A percentile compares a stretch with the other conserved stretches of the same genome.
Conservation (phyloP, 2,888 invertebrate species). For the Amblyteles armatorius region DNA sequence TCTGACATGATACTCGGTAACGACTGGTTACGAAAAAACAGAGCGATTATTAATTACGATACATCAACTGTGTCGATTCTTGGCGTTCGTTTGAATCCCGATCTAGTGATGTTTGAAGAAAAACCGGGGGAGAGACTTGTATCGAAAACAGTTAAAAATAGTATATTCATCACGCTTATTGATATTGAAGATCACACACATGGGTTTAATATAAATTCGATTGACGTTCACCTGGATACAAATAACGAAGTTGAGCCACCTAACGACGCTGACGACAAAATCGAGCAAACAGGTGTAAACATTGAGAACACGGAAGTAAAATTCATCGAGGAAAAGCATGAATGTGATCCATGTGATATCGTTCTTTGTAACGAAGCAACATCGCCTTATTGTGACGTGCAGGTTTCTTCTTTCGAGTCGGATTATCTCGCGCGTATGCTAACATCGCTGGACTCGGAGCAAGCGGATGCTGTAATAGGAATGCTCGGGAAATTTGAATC, state of each 20-base stretch:
- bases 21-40: slow-evolving; percentile 62
- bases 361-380: neutral
- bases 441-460: neutral
- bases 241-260: neutral
- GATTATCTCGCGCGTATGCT: slow-evolving; percentile 18
- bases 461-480: neutral
- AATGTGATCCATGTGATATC: neutral
- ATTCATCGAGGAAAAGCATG: neutral
- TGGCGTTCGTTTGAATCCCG: slow-evolving; percentile 19
- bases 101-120: slow-evolving; percentile 33
- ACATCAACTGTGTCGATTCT: slow-evolving; percentile 13
- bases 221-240: no score
- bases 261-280: neutral
- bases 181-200: slow-evolving; percentile 46
- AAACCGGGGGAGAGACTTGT: slow-evolving; percentile 60
- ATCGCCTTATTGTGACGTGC: slow-evolving; percentile 35
- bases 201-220: neutral
- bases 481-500: neutral
- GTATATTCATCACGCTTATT: neutral
- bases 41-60: slow-evolving; percentile 52
- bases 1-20: slow-evolving; percentile 63
- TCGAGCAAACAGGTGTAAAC: neutral
- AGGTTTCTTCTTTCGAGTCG: slow-evolving; percentile 52
- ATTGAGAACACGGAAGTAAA: neutral
- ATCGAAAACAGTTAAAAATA: neutral